Evolutionary conservation across 2,797 vertebrate genomes (phyloP), one percentile per base, ranked within the genome.

Genomic region (Limnodromus scolopaceus): DNA sequence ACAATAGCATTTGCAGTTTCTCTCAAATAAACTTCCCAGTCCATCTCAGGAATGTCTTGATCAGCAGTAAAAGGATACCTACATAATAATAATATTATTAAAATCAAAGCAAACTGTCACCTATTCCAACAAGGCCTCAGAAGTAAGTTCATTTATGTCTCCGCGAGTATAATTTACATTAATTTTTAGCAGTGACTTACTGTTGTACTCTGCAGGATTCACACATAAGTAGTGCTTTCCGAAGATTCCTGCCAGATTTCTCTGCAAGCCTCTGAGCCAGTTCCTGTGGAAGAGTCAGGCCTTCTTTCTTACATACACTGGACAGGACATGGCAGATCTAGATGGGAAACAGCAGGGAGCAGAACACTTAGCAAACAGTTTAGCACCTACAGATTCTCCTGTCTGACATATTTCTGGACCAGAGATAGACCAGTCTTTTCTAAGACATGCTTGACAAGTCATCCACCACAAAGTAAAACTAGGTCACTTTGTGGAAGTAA

Each of bases 131-230:
- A 84, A 58, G 17, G 19, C 27, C 17, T 70, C 48, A 63, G 48
- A 87, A 28, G 5, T 5, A 74, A 72, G 51, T 25, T 16, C 3
- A 54, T 64, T 39, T n/a, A 36, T 38, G 13, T n/a, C 12, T 41
- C 45, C 24, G 22, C 49, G 6, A 75, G 22, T 6, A 8, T 27
- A 38, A 66, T 36, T 65, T 22, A 28, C 4, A 48, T 34, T 41
- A 24, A 24, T 18, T 74, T 61, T 63, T 32, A 57, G 36, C 39
- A 64, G 13, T 13, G 34, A 99, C 99, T 98, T 97, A 99, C 99
- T 99, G 99, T 91, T 99, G 99, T 53, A 99, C 99, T 97, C 99
- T 98, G 98, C 99, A 99, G 84, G 99, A 99, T 92, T 99, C 99
- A 4, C 99, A 99, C 99, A 99, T 99, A 43, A 99, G 97, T 9